Evolutionary conservation across 1,140 invertebrate species (phyloP).

Genomic region (Drosophila parvula): DNA sequence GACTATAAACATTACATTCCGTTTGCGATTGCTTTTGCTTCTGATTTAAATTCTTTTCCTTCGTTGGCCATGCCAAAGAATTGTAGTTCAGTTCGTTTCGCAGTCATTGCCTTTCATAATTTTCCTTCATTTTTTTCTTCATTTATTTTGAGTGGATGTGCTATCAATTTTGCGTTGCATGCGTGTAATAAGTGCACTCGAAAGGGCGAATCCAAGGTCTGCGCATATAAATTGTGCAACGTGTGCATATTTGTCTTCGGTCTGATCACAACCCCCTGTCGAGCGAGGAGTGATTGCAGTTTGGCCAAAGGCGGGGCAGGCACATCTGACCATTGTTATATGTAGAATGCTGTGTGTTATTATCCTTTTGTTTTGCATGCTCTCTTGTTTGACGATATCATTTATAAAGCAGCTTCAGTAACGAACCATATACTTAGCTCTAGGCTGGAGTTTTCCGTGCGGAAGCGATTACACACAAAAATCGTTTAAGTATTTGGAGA

Average conservation of each 20-base stretch:
- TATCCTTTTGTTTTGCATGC: slow-evolving; percentile 30
- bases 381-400: background rate
- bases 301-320: slow-evolving; percentile 24
- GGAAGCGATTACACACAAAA: background rate
- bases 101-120: slow-evolving; percentile 8
- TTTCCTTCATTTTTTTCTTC: slow-evolving; percentile 16
- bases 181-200: slow-evolving; percentile 64
- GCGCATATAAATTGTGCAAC: slow-evolving; percentile 67
- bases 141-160: slow-evolving; percentile 22
- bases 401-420: background rate
- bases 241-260: slow-evolving; percentile 68
- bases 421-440: background rate
- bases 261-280: slow-evolving; percentile 29
- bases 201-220: slow-evolving; percentile 31
- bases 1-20: slow-evolving; percentile 32
- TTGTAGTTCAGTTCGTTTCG: slow-evolving; percentile 3
- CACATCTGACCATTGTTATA: background rate
- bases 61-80: slow-evolving; percentile 11
- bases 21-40: slow-evolving; percentile 46
- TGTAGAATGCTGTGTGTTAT: slow-evolving; percentile 2
- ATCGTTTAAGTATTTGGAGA: background rate
- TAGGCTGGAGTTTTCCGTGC: background rate
- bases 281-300: slow-evolving; percentile 24
- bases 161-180: slow-evolving; percentile 35
- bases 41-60: slow-evolving; percentile 54